Percentiles rank a stretch among this genome's conserved stretches.
phyloP scores from a whole-genome alignment of 2,888 invertebrate species.

The Bellardia bayeri region DNA sequence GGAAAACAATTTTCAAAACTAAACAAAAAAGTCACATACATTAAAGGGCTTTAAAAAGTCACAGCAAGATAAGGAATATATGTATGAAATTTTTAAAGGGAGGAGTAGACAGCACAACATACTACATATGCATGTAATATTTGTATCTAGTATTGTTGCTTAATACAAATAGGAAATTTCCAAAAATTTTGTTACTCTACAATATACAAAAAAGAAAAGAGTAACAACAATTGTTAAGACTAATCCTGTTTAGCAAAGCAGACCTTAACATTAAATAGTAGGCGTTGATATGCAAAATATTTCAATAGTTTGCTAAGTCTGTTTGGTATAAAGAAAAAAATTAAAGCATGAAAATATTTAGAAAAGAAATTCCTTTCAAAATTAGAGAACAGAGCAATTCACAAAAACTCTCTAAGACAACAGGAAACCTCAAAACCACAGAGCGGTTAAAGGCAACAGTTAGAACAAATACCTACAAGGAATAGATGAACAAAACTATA shows the following conservation, averaged over 20 bases:
- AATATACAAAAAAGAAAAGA: conserved; percentile 5
- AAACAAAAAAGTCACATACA: conserved; percentile 80
- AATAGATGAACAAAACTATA: conserved; percentile 44
- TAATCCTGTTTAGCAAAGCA: conserved; percentile 79
- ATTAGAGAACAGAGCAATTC: background rate
- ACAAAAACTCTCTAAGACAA: conserved; percentile 13
- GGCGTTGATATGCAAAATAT: conserved; percentile 68
- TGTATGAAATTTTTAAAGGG: background rate
- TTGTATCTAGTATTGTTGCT: background rate
- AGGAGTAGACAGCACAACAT: conserved; percentile 40
- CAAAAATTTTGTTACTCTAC: conserved; percentile 28
- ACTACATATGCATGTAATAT: conserved; percentile 21
- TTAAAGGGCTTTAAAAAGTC: conserved; percentile 81
- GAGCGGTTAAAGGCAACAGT: conserved; percentile 54
- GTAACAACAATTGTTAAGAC: conserved; percentile 78
- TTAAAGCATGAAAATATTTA: conserved; percentile 65
- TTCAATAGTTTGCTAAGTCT: conserved; percentile 13
- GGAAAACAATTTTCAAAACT: conserved; percentile 7
- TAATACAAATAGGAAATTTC: background rate
- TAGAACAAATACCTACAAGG: background rate
- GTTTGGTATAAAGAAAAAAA: conserved; percentile 56
- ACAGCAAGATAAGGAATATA: conserved; percentile 31
- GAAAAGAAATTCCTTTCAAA: conserved; percentile 24
- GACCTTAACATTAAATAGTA: background rate
- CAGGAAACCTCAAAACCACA: conserved; percentile 71